These are phyloP conservation scores for Pterocles orientalis DNA, from an alignment of 2,113 vertebrate species.

Conservation along the genomic window DNA sequence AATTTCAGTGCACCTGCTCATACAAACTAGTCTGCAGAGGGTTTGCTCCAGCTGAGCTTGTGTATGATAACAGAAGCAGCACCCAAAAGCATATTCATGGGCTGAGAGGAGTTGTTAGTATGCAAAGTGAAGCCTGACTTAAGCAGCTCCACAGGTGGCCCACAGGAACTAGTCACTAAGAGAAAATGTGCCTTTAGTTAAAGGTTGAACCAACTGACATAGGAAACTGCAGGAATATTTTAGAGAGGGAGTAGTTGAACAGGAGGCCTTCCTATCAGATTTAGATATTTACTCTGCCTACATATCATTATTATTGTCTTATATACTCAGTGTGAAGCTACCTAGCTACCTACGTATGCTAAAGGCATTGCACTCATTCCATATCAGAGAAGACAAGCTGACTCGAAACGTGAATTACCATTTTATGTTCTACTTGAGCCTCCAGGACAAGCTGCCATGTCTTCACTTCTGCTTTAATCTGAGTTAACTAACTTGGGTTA, in stretches of 20 bases:
- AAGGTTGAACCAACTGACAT: neutral
- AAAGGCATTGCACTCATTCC: neutral
- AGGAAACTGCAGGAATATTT: neutral
- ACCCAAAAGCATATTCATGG: neutral
- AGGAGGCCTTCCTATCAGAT: neutral
- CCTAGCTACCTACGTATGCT: neutral
- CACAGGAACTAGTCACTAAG: neutral
- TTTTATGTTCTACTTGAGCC: neutral
- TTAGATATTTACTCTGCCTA: neutral
- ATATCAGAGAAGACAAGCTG: neutral
- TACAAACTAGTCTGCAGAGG: neutral
- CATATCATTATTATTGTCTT: neutral
- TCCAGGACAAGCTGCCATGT: neutral
- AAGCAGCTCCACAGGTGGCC: neutral
- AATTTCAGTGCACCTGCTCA: constrained; percentile 18
- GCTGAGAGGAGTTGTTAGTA: neutral
- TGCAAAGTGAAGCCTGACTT: neutral
- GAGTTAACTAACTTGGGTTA: neutral
- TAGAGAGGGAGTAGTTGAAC: neutral
- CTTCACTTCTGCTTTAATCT: neutral
- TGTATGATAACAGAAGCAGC: neutral
- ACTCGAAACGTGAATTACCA: neutral
- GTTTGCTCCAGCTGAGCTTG: neutral
- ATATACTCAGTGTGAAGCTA: neutral
- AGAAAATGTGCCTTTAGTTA: neutral